Percentiles rank a stretch among this genome's conserved stretches.
Evolutionary conservation across 2,797 vertebrate genomes (phyloP).

Genomic region (Enoplosus armatus): DNA sequence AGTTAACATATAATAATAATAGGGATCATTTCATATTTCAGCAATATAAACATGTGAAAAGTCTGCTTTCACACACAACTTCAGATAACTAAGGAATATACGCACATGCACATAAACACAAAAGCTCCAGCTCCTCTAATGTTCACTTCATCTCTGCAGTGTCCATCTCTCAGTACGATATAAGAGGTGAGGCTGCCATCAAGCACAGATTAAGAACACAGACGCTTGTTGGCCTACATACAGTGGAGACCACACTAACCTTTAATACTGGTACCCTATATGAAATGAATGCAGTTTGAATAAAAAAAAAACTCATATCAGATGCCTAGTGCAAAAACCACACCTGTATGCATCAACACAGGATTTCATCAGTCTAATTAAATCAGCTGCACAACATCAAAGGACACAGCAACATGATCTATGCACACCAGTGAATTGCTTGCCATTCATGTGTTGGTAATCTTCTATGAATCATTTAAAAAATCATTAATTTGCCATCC

Average conservation of each 20-base stretch:
- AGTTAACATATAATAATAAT: not conserved
- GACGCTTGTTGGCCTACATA: not conserved
- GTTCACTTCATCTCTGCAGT: not conserved
- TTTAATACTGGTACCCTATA: not conserved
- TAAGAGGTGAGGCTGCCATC: not conserved
- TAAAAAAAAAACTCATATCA: not conserved
- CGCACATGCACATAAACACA: not conserved
- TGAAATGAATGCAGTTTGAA: not conserved
- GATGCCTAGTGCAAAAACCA: not conserved
- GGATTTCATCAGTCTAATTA: conserved; percentile 19
- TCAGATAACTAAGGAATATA: not conserved
- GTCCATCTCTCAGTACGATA: not conserved
- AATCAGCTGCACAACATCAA: conserved; percentile 18
- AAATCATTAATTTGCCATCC: not conserved
- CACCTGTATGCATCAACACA: conserved; percentile 1
- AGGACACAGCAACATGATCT: not conserved
- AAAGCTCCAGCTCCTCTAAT: not conserved
- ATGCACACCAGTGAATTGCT: not conserved
- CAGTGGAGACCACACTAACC: not conserved
- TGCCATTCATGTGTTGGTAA: not conserved
- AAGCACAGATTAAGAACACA: not conserved
- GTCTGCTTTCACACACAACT: not conserved
- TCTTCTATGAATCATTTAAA: conserved; percentile 16
- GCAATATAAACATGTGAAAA: not conserved
- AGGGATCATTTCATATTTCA: not conserved